Conservation (phyloP, 2,113 vertebrate genomes). For the Calidris pygmaea region DNA sequence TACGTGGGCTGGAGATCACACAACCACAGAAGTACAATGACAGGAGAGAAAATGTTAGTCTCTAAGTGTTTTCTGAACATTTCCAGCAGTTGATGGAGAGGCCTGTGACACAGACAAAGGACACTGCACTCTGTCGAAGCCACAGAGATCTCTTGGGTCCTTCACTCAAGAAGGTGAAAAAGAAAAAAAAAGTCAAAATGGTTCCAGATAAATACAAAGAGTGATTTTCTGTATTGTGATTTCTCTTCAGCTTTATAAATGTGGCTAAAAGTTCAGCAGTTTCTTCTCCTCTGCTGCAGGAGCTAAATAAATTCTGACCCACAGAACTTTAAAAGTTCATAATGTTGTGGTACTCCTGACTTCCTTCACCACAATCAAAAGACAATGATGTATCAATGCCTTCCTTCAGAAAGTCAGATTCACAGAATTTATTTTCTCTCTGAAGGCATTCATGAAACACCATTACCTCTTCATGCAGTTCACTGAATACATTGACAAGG, state of each 20-base stretch:
- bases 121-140: fast-evolving
- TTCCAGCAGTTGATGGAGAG: not conserved
- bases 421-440: not conserved
- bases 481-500: not conserved
- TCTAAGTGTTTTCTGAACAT: not conserved
- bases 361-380: not conserved
- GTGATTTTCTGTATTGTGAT: not conserved
- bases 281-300: not conserved
- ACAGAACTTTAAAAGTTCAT: not conserved
- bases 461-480: not conserved
- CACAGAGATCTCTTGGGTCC: not conserved
- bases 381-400: not conserved
- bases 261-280: not conserved
- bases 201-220: not conserved
- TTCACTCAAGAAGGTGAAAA: not conserved
- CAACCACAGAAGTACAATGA: not conserved
- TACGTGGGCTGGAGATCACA: not conserved
- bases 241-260: not conserved
- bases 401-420: not conserved
- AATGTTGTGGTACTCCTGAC: not conserved
- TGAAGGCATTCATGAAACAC: not conserved
- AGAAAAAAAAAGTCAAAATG: fast-evolving
- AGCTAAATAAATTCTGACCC: not conserved
- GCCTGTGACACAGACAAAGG: not conserved
- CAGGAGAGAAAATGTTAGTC: not conserved